Evolutionary conservation across 2,888 invertebrate genomes (phyloP), one percentile per base, ranked within the genome.

Genomic region (Ectemnius cavifrons): DNA sequence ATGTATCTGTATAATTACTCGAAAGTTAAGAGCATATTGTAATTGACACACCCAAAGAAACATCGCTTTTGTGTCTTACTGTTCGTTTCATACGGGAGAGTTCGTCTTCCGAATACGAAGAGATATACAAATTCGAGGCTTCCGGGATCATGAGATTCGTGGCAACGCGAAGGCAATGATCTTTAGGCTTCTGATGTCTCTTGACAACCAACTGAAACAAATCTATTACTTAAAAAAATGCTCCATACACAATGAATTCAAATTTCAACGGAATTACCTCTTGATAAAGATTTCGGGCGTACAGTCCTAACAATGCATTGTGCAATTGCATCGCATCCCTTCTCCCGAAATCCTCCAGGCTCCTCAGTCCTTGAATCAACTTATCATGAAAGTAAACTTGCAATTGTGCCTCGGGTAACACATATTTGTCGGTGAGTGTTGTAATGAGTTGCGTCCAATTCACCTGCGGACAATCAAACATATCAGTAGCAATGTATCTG

Each of bases 261-360:
- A 2, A 52, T 52, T 52, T 4, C 0, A 16, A 13, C 0, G 20
- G 20, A 45, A 4, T 6, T 80, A 87, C 87, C 69, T 84, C 77
- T n/a, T 80, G 76, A 65, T 87, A 86, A 58, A 87, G 68, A 64
- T 81, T 75, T 23, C 72, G 75, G 49, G 85, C 84, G 49, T 86
- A 85, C 20, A 88, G 77, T 37, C 77, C 86, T 59, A 87, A 66
- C 45, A 88, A 63, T 11, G 82, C 84, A 56, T 87, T 87, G 28
- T 86, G 78, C 8, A 87, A 68, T 37, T 59, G 11, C 59, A 70
- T 73, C 5, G 64, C 45, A n/a, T 72, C 28, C 2, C 3, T 5
- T 11, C 45, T 13, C 20, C 5, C 18, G 1, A 78, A 78, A n/a
- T 45, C 2, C 14, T 82, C 69, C 23, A 87, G 61, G 27, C 14